Conservation (phyloP, 2,888 invertebrate genomes). For the Spialia ferax region DNA sequence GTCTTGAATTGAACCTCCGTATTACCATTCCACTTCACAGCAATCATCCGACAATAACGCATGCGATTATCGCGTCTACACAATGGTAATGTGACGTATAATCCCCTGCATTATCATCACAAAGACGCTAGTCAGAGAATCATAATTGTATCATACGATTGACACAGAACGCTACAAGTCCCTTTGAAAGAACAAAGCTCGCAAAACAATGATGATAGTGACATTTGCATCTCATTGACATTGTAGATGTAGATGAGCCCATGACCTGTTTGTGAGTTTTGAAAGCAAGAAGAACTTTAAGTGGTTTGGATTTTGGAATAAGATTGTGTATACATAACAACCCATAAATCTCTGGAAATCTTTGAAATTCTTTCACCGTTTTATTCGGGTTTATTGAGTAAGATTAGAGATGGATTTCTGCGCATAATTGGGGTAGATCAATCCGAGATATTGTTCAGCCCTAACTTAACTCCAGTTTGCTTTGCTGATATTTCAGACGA, state of each 20-base stretch:
- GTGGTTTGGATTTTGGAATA: background rate
- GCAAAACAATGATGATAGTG: slow-evolving; percentile 3
- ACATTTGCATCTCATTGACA: slow-evolving; percentile 14
- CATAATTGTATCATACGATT: slow-evolving; percentile 27
- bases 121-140: slow-evolving; percentile 21
- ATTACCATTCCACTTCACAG: slow-evolving; percentile 32
- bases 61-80: slow-evolving; percentile 25
- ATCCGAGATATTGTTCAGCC: too few relatives aligned
- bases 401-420: too few relatives aligned
- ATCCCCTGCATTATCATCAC: slow-evolving; percentile 27
- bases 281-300: background rate
- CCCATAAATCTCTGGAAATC: too few relatives aligned
- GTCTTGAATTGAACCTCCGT: slow-evolving; percentile 14
- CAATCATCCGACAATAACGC: slow-evolving; percentile 27
- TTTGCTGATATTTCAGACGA: too few relatives aligned
- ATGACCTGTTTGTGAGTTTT: background rate
- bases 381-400: too few relatives aligned
- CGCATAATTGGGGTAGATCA: too few relatives aligned
- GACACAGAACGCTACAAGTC: slow-evolving; percentile 12
- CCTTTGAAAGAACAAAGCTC: slow-evolving; percentile 11
- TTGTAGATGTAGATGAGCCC: background rate
- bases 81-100: slow-evolving; percentile 38
- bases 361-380: too few relatives aligned
- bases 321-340: too few relatives aligned
- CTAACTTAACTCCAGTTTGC: too few relatives aligned